Conservation (phyloP, 2,113 vertebrate species). For the Myanophis thanlyinensis region DNA sequence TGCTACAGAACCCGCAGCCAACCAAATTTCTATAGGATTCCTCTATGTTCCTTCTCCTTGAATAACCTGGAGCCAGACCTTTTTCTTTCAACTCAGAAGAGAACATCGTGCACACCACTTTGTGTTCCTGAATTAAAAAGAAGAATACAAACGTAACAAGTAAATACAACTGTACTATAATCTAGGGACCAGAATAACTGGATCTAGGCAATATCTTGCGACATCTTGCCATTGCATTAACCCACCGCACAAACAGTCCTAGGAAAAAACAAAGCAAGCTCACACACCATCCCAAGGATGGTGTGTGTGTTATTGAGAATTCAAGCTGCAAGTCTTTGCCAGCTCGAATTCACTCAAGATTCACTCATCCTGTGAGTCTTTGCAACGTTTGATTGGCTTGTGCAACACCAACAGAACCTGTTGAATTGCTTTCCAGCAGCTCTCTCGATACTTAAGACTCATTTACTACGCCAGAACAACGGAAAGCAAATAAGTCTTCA, state of each 20-base stretch:
- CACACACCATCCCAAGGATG: rapidly evolving
- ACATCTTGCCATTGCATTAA: background rate
- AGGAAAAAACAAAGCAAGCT: conserved; percentile 5
- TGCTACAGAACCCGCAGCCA: background rate
- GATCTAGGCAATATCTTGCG: background rate
- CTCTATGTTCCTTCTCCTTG: background rate
- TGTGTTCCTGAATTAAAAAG: background rate
- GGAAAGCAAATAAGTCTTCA: conserved; percentile 52
- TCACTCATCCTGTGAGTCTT: conserved; percentile 28
- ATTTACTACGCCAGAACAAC: conserved; percentile 42
- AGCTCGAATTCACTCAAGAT: background rate
- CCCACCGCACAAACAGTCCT: background rate
- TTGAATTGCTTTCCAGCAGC: conserved; percentile 55
- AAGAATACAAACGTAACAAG: background rate
- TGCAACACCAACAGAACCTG: conserved; percentile 64
- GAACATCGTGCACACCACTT: background rate
- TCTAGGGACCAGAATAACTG: background rate
- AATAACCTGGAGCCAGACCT: background rate
- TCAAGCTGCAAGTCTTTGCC: conserved; percentile 18
- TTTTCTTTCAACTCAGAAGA: background rate
- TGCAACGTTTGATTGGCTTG: conserved; percentile 62
- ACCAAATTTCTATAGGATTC: background rate
- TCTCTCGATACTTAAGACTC: conserved; percentile 58
- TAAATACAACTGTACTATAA: background rate
- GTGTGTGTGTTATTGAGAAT: background rate